phyloP scores from a whole-genome alignment of 2,888 invertebrate genomes.

The Diaphora mendica region DNA sequence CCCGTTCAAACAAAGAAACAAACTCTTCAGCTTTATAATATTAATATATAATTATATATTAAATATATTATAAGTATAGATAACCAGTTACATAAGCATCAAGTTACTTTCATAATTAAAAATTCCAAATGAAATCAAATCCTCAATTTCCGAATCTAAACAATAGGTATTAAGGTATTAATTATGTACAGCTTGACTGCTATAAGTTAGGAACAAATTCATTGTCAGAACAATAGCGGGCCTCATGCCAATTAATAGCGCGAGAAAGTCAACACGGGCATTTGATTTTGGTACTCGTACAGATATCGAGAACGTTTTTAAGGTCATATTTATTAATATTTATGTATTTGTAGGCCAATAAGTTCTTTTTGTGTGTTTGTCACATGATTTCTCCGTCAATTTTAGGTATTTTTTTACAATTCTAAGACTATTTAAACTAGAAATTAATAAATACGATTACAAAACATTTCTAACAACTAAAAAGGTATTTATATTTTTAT shows the following conservation, averaged over 20 bases:
- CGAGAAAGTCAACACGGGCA: constrained; percentile 40
- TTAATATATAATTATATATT: too few relatives aligned
- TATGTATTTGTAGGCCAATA: too few relatives aligned
- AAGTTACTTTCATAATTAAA: background rate
- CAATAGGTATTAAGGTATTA: constrained; percentile 13
- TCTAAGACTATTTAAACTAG: too few relatives aligned
- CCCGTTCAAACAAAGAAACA: too few relatives aligned
- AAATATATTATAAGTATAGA: too few relatives aligned
- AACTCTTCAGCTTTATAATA: too few relatives aligned
- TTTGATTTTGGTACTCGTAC: constrained; percentile 44
- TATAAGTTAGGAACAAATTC: constrained; percentile 33
- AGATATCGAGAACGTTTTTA: constrained; percentile 20
- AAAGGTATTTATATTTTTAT: too few relatives aligned
- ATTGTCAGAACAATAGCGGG: constrained; percentile 40
- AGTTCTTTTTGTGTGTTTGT: too few relatives aligned
- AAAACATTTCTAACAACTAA: too few relatives aligned
- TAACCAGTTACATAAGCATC: background rate
- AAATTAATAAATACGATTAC: too few relatives aligned
- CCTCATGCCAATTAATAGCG: constrained; percentile 46
- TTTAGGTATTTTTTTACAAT: too few relatives aligned
- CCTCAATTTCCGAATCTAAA: background rate
- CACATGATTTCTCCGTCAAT: too few relatives aligned
- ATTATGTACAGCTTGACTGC: constrained; percentile 11
- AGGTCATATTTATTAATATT: background rate
- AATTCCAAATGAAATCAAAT: background rate